Evolutionary conservation across 2,888 invertebrate genomes (phyloP), one percentile per base, ranked within the genome.

Genomic region (Sericinus montela): DNA sequence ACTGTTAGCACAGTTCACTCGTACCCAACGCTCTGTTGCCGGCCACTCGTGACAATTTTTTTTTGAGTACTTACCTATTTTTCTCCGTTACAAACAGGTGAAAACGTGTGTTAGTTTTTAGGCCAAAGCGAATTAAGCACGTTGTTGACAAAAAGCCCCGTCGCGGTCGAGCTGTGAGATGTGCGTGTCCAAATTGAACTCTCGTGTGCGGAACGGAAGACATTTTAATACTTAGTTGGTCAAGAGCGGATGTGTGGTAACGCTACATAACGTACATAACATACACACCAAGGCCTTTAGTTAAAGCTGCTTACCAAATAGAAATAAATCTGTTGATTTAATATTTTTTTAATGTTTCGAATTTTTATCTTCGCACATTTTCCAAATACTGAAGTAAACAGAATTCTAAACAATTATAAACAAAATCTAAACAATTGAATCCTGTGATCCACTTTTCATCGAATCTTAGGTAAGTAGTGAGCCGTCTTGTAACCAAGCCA

Each of bases 131-230:
- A 80, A 84, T 81, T 79, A 81, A 72, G 77, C 69, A 71, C 75
- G 72, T 66, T 74, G 75, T 75, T 78, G 77, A 81, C 82, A 83
- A 83, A 82, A 81, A 79, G 69, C 58, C 51, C 53, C 58, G 59
- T 59, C 50, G 54, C 57, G 61, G 63, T 63, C 55, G 56, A 62
- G 56, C 49, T 52, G 57, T 55, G 64, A 67, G 63, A 70, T 63
- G 64, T 60, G 64, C 63, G 69, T 64, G 57, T 65, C 65, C 65
- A 75, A 84, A 83, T 84, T 74, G 74, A 74, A 79, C 75, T 76
- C 64, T 78, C 74, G 75, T 82, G 77, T 80, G 81, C 78, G 81
- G 80, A 84, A 82, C 85, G 83, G 81, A 81, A 81, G 79, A 73
- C 76, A 75, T 77, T 74, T 75, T 72, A 62, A 62, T 69, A 59